A percentile compares a stretch with the other conserved stretches of the same genome.
Evolutionary conservation across 2,113 vertebrate genomes (phyloP).

Genomic region (Asarcornis scutulata): DNA sequence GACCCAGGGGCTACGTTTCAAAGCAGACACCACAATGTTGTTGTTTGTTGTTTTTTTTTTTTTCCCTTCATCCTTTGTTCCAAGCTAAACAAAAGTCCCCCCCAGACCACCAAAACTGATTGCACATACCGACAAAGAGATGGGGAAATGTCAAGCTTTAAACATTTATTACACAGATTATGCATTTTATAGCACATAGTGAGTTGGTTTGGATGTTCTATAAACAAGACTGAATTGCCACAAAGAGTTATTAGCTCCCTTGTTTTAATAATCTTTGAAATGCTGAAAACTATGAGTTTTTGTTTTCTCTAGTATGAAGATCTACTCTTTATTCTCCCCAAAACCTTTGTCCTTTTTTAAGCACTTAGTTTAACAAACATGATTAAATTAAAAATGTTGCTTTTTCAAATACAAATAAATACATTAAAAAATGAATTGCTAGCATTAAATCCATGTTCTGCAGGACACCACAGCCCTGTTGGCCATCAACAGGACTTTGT

Average conservation of each 20-base stretch:
- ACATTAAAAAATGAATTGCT: constrained; percentile 8
- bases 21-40: background rate
- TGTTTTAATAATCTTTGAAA: constrained; percentile 50
- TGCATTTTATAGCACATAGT: constrained; percentile 66
- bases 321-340: constrained; percentile 34
- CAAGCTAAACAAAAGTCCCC: background rate
- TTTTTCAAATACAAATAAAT: constrained; percentile 59
- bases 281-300: background rate
- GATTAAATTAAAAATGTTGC: constrained; percentile 63
- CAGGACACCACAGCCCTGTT: constrained; percentile 23
- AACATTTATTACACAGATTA: constrained; percentile 70
- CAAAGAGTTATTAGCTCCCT: constrained; percentile 46
- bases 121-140: background rate
- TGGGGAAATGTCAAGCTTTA: constrained; percentile 39
- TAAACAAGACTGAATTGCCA: constrained; percentile 55
- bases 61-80: background rate
- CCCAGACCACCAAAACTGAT: background rate
- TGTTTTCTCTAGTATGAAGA: constrained; percentile 22
- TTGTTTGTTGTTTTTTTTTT: background rate
- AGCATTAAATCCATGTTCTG: background rate
- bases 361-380: constrained; percentile 44
- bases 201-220: constrained; percentile 51
- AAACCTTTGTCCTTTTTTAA: constrained; percentile 31
- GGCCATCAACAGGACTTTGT: constrained; percentile 8
- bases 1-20: too few relatives aligned